Evolutionary conservation across 2,888 invertebrate genomes (phyloP), one percentile per base, ranked within the genome.

Genomic region (Thecophora atra): DNA sequence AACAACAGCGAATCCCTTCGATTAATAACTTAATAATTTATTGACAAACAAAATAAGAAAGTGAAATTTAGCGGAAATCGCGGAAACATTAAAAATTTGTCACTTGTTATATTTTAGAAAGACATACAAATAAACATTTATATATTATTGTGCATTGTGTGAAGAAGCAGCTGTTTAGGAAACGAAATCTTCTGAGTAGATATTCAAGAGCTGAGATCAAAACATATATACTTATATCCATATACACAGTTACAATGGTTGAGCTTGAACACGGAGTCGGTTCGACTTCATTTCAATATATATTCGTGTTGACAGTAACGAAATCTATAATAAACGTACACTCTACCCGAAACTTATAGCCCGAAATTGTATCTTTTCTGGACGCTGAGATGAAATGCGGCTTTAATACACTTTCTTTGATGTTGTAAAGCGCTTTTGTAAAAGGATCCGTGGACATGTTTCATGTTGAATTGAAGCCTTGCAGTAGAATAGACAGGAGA

Each of bases 191-290:
- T n/a, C n/a, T n/a, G n/a, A 21, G 51, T 72, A 66, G 51, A 69
- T 72, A 70, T 71, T 72, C 69, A 73, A 63, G 64, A 71, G 76
- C 67, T 74, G 74, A 73, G 72, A 71, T 73, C 64, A 72, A 71
- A 21, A 63, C 63, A 71, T 17, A 64, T 42, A 56, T 58, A 52
- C 51, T 63, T 44, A 54, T 15, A 26, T n/a, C 37, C 67, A 37
- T 21, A 37, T n/a, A 54, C 13, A 56, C 56, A 51, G 54, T 4
- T 47, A 47, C 3, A 47, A 11, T n/a, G 15, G 13, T 47, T 47
- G 47, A 47, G 13, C 47, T 47, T n/a, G 37, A 47, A 47, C 47
- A 47, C 17, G 17, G 47, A n/a, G 17, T n/a, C 47, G 47, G n/a
- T n/a, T 1, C 17, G 5, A 19, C 44, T 26, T 68, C 17, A 56